phyloP scores from a whole-genome alignment of 2,888 invertebrate species.

The Conops quadrifasciatus region DNA sequence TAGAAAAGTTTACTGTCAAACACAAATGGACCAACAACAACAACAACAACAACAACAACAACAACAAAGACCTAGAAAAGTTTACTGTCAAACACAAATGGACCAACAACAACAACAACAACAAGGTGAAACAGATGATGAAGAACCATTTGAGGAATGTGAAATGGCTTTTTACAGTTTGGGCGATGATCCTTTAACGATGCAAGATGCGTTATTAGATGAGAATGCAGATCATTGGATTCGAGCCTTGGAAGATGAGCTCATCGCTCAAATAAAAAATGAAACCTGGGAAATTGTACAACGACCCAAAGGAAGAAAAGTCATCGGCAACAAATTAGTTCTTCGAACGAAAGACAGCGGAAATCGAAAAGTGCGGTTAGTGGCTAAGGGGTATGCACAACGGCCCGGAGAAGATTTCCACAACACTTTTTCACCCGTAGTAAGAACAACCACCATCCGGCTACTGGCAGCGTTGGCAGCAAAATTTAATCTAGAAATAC shows the following conservation, averaged over 20 bases:
- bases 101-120: neutral
- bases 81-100: too few relatives aligned
- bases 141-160: neutral
- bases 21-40: too few relatives aligned
- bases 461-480: constrained; percentile 15
- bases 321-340: neutral
- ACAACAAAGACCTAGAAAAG: too few relatives aligned
- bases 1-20: too few relatives aligned
- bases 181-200: constrained; percentile 3
- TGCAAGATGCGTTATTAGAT: constrained; percentile 1
- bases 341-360: neutral
- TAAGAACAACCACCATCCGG: constrained; percentile 20
- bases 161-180: too few relatives aligned
- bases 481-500: constrained; percentile 13
- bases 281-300: neutral
- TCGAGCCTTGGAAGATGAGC: neutral
- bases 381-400: constrained; percentile 18
- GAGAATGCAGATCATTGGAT: neutral
- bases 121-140: neutral
- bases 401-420: constrained; percentile 21
- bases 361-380: neutral
- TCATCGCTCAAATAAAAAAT: neutral
- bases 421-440: constrained; percentile 14
- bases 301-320: neutral
- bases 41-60: too few relatives aligned